These are phyloP conservation scores for Sphenodon punctatus DNA, from an alignment of 2,797 vertebrate species.

Conservation along the genomic window DNA sequence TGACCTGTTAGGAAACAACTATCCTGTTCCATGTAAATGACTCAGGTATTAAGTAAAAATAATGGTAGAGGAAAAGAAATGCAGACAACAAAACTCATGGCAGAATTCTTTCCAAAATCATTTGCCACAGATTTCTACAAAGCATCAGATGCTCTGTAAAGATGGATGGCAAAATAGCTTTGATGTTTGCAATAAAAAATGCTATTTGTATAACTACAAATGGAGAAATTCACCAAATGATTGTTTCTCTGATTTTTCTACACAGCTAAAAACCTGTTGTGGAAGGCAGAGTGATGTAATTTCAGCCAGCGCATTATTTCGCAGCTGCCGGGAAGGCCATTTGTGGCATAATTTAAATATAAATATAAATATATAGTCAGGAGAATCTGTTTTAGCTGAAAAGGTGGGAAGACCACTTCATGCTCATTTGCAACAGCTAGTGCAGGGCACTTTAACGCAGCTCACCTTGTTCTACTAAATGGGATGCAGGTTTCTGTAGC, in stretches of 20 bases:
- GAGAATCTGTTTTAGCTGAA: constrained; percentile 71
- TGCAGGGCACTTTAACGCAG: constrained; percentile 14
- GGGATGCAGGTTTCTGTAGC: background rate
- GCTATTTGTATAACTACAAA: constrained; percentile 75
- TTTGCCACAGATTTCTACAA: constrained; percentile 55
- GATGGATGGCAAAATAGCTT: constrained; percentile 66
- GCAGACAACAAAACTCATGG: constrained; percentile 6
- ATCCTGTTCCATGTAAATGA: constrained; percentile 38
- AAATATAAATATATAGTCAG: constrained; percentile 75
- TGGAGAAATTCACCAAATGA: constrained; percentile 72
- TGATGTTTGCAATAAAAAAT: constrained; percentile 58
- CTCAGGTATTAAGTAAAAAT: background rate
- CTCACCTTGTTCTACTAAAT: constrained; percentile 17
- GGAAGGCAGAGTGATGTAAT: constrained; percentile 72
- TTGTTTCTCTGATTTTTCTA: constrained; percentile 66
- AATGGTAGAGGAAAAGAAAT: background rate
- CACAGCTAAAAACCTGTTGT: constrained; percentile 56
- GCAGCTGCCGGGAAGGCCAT: constrained; percentile 71
- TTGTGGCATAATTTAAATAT: constrained; percentile 79
- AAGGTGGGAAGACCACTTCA: constrained; percentile 68
- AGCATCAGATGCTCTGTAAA: constrained; percentile 59
- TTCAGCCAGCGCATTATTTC: constrained; percentile 73
- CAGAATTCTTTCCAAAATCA: constrained; percentile 56
- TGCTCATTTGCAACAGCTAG: constrained; percentile 48
- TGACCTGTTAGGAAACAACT: constrained; percentile 17